Percentiles rank a stretch among this genome's conserved stretches.
phyloP scores from a whole-genome alignment of 2,797 vertebrate genomes.

The Erithacus rubecula region DNA sequence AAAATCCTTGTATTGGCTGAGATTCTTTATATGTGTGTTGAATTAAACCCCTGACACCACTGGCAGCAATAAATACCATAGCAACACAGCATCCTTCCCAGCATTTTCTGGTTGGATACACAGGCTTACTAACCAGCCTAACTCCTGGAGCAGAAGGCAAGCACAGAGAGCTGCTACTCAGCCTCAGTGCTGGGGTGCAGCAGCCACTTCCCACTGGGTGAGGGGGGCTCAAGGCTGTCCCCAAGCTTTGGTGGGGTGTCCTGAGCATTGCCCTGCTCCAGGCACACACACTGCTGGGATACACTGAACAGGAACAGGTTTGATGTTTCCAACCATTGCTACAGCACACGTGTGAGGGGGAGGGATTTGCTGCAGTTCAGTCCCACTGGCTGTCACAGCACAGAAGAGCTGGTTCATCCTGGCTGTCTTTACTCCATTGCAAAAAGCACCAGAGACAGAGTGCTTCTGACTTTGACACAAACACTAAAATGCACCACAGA shows the following conservation, averaged over 20 bases:
- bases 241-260: rapidly evolving
- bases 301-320: rapidly evolving
- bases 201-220: rapidly evolving
- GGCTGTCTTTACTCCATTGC: not conserved
- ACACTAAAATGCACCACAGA: not conserved
- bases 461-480: not conserved
- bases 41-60: not conserved
- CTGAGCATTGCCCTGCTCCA: not conserved
- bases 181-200: rapidly evolving
- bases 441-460: not conserved
- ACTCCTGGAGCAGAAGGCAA: not conserved
- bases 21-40: not conserved
- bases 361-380: not conserved
- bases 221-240: not conserved
- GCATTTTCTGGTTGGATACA: not conserved
- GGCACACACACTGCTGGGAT: not conserved
- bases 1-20: not conserved
- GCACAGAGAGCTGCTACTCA: not conserved
- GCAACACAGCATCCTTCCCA: not conserved
- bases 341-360: rapidly evolving
- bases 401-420: not conserved
- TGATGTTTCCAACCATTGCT: not conserved
- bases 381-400: not conserved
- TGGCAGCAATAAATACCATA: not conserved
- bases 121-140: not conserved